Evolutionary conservation across 2,888 invertebrate genomes (phyloP), one percentile per base, ranked within the genome.

Genomic region (Oeneis ivallda): DNA sequence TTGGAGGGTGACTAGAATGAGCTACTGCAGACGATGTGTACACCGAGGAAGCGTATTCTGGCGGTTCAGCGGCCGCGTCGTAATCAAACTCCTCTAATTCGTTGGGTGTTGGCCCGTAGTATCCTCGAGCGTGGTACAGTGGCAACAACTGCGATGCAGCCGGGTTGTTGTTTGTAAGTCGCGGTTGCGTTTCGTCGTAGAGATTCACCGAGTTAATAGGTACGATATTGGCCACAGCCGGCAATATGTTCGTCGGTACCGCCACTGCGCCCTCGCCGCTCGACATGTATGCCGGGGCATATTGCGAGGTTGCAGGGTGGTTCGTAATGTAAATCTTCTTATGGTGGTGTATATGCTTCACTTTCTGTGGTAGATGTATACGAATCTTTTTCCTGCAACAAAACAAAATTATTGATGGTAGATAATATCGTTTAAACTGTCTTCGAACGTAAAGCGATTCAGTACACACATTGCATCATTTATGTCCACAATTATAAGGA

Each of bases 301-400:
- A 92, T 71, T 90, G 89, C 32, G 92, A 85, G 71, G 85, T 73
- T 64, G 91, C 88, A 68, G 89, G 86, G 76, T 92, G 89, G 76
- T 92, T 89, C 70, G 92, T 92, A 70, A 92, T 92, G 73, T 92
- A 92, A 74, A 92, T 87, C 79, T 92, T 92, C 84, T 92, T 92
- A 72, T 92, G 92, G 75, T 92, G 92, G 77, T 92, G 92, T 78
- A 92, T 92, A 75, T 92, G 92, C 82, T 92, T 92, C 81, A 92
- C 92, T 78, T 90, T 90, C 84, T 92, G 92, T 77, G 92, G 92
- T 84, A 92, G 89, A 84, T 92, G 92, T 81, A 92, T 92, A 81
- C 92, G 92, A 79, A 92, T 92, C 83, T 92, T 92, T 85, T 92
- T 92, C 82, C 92, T 92, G 90, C 62, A 92, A 92, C 89, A 90